A percentile compares a stretch with the other conserved stretches of the same genome.
These are phyloP conservation scores for Rhabdornis inornatus DNA, from an alignment of 2,113 vertebrate species.

Conservation along the genomic window DNA sequence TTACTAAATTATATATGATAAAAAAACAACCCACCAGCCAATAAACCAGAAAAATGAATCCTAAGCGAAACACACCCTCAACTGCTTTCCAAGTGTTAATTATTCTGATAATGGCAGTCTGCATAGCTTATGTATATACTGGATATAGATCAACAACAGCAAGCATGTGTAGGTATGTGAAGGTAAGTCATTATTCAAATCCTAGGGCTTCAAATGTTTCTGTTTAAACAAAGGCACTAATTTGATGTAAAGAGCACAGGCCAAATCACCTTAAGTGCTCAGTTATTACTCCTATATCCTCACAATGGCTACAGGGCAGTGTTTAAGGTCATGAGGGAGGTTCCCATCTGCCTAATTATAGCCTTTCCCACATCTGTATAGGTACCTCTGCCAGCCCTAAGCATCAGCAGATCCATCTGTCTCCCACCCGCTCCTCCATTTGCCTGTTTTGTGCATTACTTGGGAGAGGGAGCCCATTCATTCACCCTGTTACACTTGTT, in stretches of 20 bases:
- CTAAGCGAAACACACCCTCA: not conserved
- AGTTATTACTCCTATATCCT: not conserved
- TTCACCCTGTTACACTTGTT: not conserved
- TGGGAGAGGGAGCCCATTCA: not conserved
- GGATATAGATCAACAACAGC: not conserved
- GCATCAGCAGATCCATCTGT: not conserved
- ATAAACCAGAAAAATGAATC: not conserved
- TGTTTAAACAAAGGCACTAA: not conserved
- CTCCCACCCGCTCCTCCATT: not conserved
- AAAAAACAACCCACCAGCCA: not conserved
- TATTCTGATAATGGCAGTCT: not conserved
- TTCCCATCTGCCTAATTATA: not conserved
- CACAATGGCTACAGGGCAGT: not conserved
- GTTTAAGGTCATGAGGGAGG: not conserved
- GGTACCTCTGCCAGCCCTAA: not conserved
- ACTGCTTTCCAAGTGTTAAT: not conserved
- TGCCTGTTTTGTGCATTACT: not conserved
- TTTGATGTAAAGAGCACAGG: not conserved
- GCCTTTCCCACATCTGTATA: not conserved
- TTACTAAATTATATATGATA: not conserved
- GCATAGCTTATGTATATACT: not conserved
- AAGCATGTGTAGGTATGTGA: not conserved
- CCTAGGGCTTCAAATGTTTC: not conserved
- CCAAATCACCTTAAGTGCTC: not conserved
- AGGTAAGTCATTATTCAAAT: not conserved